Conservation (phyloP, 2,888 invertebrate species). For the Argyresthia albistria region DNA sequence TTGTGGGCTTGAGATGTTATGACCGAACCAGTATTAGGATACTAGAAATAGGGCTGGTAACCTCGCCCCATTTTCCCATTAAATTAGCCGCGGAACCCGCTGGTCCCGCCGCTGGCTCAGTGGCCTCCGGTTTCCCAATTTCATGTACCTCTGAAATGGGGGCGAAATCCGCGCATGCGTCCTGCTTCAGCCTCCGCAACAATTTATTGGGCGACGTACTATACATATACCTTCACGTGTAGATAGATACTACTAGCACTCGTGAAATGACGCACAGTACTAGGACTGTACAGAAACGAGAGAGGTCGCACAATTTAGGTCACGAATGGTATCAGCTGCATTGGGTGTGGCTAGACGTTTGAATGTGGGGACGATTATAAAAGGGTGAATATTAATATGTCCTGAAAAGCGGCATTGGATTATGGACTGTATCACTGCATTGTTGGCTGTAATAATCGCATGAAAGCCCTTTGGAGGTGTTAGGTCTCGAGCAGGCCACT, state of each 20-base stretch:
- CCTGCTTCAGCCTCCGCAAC: constrained; percentile 5
- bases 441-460: too few relatives aligned
- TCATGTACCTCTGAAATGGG: constrained; percentile 6
- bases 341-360: too few relatives aligned
- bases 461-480: too few relatives aligned
- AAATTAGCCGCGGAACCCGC: neutral
- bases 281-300: neutral
- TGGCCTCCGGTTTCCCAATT: constrained; percentile 2
- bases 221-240: neutral
- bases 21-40: too few relatives aligned
- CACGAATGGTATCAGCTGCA: too few relatives aligned
- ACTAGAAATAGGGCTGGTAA: neutral
- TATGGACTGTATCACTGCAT: too few relatives aligned
- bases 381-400: too few relatives aligned
- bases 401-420: too few relatives aligned
- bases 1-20: too few relatives aligned
- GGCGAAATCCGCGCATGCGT: constrained; percentile 1
- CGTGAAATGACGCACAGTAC: neutral
- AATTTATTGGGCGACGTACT: constrained; percentile 3
- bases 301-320: too few relatives aligned
- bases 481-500: too few relatives aligned
- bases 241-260: neutral
- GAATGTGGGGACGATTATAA: too few relatives aligned
- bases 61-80: constrained; percentile 2
- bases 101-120: neutral